Percentiles rank a stretch among this genome's conserved stretches.
phyloP scores from a whole-genome alignment of 2,888 invertebrate genomes.

The Nymphalis polychloros region DNA sequence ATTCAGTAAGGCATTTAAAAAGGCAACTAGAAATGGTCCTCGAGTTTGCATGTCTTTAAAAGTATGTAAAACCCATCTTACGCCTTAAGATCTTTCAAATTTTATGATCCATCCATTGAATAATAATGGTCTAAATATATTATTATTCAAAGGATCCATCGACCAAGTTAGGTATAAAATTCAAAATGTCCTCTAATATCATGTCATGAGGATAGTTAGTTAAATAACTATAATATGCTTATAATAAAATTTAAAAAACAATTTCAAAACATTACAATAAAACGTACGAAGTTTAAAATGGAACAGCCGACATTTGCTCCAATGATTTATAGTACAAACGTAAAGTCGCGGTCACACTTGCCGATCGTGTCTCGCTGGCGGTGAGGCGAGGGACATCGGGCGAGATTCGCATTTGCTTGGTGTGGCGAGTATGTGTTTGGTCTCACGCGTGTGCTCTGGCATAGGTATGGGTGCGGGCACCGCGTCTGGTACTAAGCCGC shows the following conservation, averaged over 20 bases:
- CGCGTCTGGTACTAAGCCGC: conserved; percentile 86
- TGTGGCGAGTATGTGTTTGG: conserved; percentile 16
- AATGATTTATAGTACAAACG: conserved; percentile 8
- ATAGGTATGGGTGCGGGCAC: conserved; percentile 66
- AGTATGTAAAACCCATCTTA: not conserved
- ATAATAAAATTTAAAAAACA: not conserved
- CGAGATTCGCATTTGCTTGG: conserved; percentile 55
- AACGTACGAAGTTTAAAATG: not conserved
- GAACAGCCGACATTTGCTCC: conserved; percentile 9
- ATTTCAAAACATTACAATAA: conserved; percentile 7
- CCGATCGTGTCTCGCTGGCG: conserved; percentile 68
- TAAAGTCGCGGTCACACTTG: conserved; percentile 50
- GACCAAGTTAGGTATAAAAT: not conserved
- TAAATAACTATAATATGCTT: not conserved
- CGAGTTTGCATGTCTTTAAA: conserved; percentile 1
- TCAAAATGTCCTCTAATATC: not conserved
- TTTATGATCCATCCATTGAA: not conserved
- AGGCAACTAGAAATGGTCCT: conserved; percentile 33
- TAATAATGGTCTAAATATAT: too few species aligned
- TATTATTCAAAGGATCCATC: not conserved
- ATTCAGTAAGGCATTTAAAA: conserved; percentile 31
- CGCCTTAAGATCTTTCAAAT: not conserved
- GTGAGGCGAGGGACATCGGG: conserved; percentile 60
- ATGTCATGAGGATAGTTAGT: too few species aligned
- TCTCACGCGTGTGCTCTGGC: conserved; percentile 18